These are phyloP conservation scores for Ganaspis brasiliensis DNA, from an alignment of 2,888 invertebrate species.

Conservation along the genomic window DNA sequence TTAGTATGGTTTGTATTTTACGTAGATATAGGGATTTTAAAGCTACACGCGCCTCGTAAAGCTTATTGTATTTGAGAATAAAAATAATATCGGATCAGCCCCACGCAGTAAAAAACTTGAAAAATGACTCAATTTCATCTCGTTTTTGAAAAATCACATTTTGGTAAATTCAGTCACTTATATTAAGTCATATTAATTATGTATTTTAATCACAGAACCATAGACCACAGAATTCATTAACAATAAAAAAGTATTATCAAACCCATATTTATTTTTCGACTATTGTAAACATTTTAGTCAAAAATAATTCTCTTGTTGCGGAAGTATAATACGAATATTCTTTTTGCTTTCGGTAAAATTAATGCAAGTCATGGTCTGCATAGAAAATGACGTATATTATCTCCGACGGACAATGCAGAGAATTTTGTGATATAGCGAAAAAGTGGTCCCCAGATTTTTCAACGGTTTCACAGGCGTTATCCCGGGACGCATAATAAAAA, in stretches of 20 bases:
- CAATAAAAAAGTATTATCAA: too few species aligned
- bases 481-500: conserved; percentile 10
- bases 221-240: too few species aligned
- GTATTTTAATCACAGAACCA: too few species aligned
- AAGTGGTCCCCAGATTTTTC: conserved; percentile 27
- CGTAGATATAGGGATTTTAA: conserved; percentile 5
- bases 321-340: not conserved
- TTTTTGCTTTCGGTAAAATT: not conserved
- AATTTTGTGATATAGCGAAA: conserved; percentile 13
- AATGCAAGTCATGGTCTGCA: conserved; percentile 9
- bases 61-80: not conserved
- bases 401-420: conserved; percentile 10
- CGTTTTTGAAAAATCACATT: too few species aligned
- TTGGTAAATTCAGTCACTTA: too few species aligned
- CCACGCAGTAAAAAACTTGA: too few species aligned
- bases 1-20: conserved; percentile 9
- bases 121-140: too few species aligned
- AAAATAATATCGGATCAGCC: too few species aligned
- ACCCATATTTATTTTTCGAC: not conserved
- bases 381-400: conserved; percentile 12
- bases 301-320: not conserved
- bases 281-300: not conserved
- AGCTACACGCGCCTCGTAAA: conserved; percentile 6
- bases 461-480: conserved; percentile 8
- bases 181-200: too few species aligned